A percentile compares a stretch with the other conserved stretches of the same genome.
These are phyloP conservation scores for Cyprinodon brontotheroides DNA, from an alignment of 2,113 vertebrate species.

Conservation along the genomic window DNA sequence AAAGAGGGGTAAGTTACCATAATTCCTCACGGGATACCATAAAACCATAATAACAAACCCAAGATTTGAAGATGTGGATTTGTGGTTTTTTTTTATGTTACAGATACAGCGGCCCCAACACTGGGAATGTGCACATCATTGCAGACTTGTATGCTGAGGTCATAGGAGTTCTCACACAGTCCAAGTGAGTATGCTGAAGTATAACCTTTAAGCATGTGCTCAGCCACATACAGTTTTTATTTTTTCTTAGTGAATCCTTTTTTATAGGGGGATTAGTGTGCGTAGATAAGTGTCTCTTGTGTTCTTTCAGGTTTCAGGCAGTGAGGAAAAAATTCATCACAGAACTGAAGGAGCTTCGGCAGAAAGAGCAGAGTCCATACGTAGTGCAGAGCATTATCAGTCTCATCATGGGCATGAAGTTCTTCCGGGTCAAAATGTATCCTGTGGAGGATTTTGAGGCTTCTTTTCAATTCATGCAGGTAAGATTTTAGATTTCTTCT, in stretches of 20 bases:
- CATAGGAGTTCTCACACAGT: conserved; percentile 96
- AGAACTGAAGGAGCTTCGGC: conserved; percentile 93
- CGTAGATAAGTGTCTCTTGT: background rate
- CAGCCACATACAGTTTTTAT: background rate
- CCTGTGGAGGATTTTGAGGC: conserved; percentile 98
- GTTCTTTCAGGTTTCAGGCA: conserved; percentile 89
- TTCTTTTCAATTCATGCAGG: conserved; percentile 99
- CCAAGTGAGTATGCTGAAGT: conserved; percentile 84
- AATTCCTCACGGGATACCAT: background rate
- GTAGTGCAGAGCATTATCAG: conserved; percentile 97
- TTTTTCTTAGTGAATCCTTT: background rate
- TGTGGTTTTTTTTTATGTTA: background rate
- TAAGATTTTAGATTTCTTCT: conserved; percentile 47
- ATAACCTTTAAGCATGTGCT: background rate
- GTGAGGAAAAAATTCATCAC: conserved; percentile 99
- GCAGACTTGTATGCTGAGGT: conserved; percentile 98
- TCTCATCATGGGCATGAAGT: conserved; percentile 99
- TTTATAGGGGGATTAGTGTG: background rate
- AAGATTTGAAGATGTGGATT: background rate
- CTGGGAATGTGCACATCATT: conserved; percentile 98
- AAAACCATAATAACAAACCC: background rate
- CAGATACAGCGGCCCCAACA: conserved; percentile 98
- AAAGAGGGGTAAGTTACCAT: conserved; percentile 93
- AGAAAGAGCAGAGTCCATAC: conserved; percentile 95
- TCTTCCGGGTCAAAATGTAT: conserved; percentile 99